These are phyloP conservation scores for Choreutis nemorana DNA, from an alignment of 2,888 invertebrate species.

Conservation along the genomic window DNA sequence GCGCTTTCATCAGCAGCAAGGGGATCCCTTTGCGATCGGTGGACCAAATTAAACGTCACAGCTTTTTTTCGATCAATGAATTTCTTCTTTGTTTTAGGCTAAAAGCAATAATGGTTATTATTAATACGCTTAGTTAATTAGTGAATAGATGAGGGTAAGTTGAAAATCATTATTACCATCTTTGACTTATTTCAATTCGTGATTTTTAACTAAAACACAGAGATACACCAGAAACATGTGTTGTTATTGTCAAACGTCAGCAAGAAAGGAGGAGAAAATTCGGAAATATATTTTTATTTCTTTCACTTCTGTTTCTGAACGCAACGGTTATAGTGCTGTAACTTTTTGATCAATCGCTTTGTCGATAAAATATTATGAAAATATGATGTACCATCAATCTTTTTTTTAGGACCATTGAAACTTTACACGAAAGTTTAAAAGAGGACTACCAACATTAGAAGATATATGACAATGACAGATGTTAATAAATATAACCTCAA, in stretches of 20 bases:
- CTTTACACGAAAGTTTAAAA: too few species aligned
- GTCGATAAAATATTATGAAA: too few species aligned
- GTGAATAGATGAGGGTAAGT: not conserved
- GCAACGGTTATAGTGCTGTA: too few species aligned
- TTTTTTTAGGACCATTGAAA: too few species aligned
- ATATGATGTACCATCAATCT: too few species aligned
- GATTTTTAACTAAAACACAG: conserved; percentile 2
- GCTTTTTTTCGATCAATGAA: conserved; percentile 93
- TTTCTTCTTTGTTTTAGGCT: conserved; percentile 77
- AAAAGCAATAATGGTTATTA: conserved; percentile 23
- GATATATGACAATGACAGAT: too few species aligned
- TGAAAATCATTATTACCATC: conserved; percentile 6
- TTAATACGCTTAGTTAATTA: too few species aligned
- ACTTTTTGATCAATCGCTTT: too few species aligned
- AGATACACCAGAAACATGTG: conserved; percentile 34
- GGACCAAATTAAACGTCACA: conserved; percentile 90
- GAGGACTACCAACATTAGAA: too few species aligned
- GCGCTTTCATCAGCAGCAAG: conserved; percentile 87
- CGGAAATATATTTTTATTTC: too few species aligned
- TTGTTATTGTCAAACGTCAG: conserved; percentile 30
- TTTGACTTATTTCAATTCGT: not conserved
- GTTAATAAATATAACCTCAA: conserved; percentile 32
- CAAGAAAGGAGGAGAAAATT: conserved; percentile 9
- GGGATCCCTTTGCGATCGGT: conserved; percentile 94
- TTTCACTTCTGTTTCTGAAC: too few species aligned